Percentiles rank a stretch among this genome's conserved stretches.
Evolutionary conservation across 2,797 vertebrate genomes (phyloP).

Genomic region (Phoebastria nigripes): DNA sequence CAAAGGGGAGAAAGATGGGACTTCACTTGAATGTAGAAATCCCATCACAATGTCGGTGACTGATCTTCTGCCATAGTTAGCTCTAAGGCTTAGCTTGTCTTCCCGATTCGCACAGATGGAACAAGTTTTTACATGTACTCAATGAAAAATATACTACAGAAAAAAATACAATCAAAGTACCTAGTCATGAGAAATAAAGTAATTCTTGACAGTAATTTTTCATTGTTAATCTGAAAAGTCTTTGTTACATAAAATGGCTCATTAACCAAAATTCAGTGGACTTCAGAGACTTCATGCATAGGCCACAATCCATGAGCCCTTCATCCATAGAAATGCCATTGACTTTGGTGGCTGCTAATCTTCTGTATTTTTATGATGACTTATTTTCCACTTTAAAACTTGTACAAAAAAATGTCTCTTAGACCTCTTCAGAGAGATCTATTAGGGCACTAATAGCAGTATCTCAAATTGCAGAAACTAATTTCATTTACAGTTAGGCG

Average conservation of each 20-base stretch:
- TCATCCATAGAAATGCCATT: background rate
- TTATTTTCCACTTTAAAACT: background rate
- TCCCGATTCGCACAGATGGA: constrained; percentile 52
- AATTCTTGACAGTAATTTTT: constrained; percentile 67
- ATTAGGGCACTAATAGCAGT: background rate
- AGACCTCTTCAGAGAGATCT: background rate
- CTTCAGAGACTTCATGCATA: background rate
- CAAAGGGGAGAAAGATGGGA: constrained; percentile 51
- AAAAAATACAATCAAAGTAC: constrained; percentile 51
- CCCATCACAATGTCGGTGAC: constrained; percentile 43
- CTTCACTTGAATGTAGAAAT: constrained; percentile 57
- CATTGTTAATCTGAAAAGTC: constrained; percentile 58
- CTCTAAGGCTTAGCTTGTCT: constrained; percentile 66
- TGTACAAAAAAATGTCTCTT: background rate
- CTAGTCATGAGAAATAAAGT: constrained; percentile 59
- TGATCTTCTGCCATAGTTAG: constrained; percentile 75
- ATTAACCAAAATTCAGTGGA: constrained; percentile 25
- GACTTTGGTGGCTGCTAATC: background rate
- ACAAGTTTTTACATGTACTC: constrained; percentile 69
- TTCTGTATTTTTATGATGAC: background rate
- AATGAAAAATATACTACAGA: constrained; percentile 43
- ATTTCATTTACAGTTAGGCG: background rate
- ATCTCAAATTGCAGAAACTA: background rate
- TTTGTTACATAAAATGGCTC: constrained; percentile 54
- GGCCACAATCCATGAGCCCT: background rate